Base-by-base conservation (phyloP, 2,113 vertebrate species). In the Cryptotis parvus region DNA sequence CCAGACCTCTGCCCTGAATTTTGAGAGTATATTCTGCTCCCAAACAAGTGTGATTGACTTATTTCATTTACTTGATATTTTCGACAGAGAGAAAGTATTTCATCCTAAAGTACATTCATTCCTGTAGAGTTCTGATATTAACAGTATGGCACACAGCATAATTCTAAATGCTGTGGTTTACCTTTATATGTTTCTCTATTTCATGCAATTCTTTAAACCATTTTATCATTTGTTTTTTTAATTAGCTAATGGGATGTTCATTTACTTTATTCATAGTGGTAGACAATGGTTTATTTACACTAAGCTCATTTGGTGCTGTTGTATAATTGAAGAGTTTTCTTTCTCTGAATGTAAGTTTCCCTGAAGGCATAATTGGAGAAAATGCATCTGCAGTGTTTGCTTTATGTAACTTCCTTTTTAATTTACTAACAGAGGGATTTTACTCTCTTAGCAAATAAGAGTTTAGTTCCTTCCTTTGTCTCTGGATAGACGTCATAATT, bases 261-360 rank as follows among this genome's bases (percentile, higher is more conserved):
- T 76, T 58, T 91, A 73, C 31, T 52, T 86, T 94, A 91, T 92
- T 93, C 73, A 41, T 24, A 85, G n/a, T 39, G 84, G n/a, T 84
- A 65, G 95, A 91, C 87, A 94, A 85, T 84, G 52, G 41, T 90
- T 91, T 94, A 77, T 79, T 95, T 91, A 83, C 68, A 77, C 66
- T 37, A 91, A 85, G 39, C 66, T 80, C 45, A 87, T 94, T 94
- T 95, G 81, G 52, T 68, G 29, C 41, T 80, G 39, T 73, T 78
- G 3, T 91, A 61, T 69, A 91, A 91, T 84, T 92, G 63, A 88
- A 91, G 69, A 87, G 41, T 31, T 86, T 92, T 83, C 24, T 72
- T 74, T 93, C n/a, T 82, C 65, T 89, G 43, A 91, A 55, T 66
- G 27, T 80, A 89, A 78, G 70, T 89, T 94, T 70, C 65, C 83